phyloP scores from a whole-genome alignment of 2,113 vertebrate species.

The Seriola quinqueradiata region DNA sequence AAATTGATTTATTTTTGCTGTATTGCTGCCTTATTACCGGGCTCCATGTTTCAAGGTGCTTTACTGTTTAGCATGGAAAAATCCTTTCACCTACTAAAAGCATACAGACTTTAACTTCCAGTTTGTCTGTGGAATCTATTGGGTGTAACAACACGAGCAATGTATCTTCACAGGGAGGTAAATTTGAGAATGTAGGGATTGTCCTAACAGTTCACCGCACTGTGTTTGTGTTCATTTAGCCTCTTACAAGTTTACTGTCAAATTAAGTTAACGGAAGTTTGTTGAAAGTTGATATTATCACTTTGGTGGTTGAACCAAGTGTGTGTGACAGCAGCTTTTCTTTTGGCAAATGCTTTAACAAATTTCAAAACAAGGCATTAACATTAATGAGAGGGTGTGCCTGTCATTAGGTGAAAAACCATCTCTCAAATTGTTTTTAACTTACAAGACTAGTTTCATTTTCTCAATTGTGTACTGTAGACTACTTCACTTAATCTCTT shows the following conservation, averaged over 20 bases:
- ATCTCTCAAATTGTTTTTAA: neutral
- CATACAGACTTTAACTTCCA: no score
- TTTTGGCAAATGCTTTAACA: neutral
- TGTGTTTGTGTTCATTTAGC: neutral
- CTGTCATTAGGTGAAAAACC: neutral
- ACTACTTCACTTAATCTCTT: no score
- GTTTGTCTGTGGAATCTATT: neutral
- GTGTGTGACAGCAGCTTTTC: neutral
- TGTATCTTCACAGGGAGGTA: neutral
- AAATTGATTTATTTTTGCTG: neutral
- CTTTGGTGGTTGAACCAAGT: neutral
- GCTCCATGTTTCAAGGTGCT: neutral
- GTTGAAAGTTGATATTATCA: constrained; percentile 3
- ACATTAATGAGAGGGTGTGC: neutral
- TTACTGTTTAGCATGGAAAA: neutral
- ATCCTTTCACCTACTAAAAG: neutral
- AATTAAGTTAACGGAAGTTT: neutral
- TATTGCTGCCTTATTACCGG: neutral
- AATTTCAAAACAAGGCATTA: neutral
- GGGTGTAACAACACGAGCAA: rapidly evolving
- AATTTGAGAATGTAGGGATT: neutral
- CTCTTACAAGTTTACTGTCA: neutral
- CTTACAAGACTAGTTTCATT: neutral
- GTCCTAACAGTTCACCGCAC: neutral
- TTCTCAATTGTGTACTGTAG: no score